Evolutionary conservation across 2,113 vertebrate species (phyloP).

Genomic region (Neogobius melanostomus): DNA sequence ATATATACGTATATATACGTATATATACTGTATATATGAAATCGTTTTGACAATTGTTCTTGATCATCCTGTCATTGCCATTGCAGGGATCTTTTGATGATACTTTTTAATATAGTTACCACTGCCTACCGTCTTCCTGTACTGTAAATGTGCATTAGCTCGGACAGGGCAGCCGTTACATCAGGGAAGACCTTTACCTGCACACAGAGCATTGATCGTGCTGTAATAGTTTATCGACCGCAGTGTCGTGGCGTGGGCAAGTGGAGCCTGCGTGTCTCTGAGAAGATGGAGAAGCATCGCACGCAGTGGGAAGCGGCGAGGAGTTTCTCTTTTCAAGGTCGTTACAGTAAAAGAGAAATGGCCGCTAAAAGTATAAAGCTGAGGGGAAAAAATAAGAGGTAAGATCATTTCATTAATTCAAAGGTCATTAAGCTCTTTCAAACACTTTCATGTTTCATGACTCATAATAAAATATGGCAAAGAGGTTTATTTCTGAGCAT

Average conservation of each 20-base stretch:
- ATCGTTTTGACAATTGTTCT: background rate
- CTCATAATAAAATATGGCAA: too few species aligned
- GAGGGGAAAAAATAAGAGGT: background rate
- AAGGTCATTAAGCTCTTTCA: too few species aligned
- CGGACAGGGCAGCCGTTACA: conserved; percentile 6
- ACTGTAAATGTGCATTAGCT: conserved; percentile 1
- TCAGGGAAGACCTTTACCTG: conserved; percentile 12
- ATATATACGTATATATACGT: too few species aligned
- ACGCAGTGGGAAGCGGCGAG: background rate
- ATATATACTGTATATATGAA: too few species aligned
- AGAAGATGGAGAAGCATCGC: conserved; percentile 25
- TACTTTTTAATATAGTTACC: background rate
- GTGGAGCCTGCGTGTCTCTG: conserved; percentile 12
- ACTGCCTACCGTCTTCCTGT: background rate
- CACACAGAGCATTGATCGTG: conserved; percentile 21
- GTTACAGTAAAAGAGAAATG: conserved; percentile 5
- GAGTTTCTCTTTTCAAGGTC: conserved; percentile 47
- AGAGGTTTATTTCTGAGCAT: too few species aligned
- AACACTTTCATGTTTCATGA: too few species aligned
- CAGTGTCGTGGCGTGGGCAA: background rate
- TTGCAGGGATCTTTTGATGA: background rate
- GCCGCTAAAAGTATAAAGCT: conserved; percentile 1
- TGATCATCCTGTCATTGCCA: background rate
- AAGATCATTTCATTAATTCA: background rate
- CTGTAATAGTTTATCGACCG: conserved; percentile 54